Conservation (phyloP, 30 jellyfish, hydroid and myxozoan species). For the Pelagia noctiluca region DNA sequence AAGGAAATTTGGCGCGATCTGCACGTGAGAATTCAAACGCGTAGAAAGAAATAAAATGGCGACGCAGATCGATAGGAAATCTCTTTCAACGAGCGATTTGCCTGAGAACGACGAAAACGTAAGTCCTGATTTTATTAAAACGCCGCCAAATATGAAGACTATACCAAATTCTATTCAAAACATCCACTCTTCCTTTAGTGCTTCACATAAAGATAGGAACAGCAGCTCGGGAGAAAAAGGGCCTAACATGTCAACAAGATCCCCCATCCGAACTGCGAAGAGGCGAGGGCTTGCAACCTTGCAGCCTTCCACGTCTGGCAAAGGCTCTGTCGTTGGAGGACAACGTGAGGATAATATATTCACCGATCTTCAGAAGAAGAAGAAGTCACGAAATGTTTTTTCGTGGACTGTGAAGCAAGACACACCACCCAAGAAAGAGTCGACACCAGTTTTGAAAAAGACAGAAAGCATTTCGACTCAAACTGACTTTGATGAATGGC, state of each 20-base stretch:
- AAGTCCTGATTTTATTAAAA: not conserved
- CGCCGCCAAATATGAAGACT: conserved; percentile 47
- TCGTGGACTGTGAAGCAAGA: conserved; percentile 5
- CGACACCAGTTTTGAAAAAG: not conserved
- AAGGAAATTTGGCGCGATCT: conserved; percentile 63
- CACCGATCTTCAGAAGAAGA: conserved; percentile 21
- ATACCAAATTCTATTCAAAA: conserved; percentile 36
- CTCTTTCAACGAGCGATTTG: conserved; percentile 30
- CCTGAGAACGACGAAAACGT: conserved; percentile 41
- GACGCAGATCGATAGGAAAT: not conserved
- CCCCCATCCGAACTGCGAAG: conserved; percentile 54
- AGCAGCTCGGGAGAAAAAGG: not conserved
- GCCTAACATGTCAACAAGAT: conserved; percentile 23
- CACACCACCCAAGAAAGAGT: not conserved
- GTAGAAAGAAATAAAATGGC: conserved; percentile 65
- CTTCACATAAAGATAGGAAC: not conserved
- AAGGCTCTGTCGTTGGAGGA: conserved; percentile 53
- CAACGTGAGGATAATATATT: conserved; percentile 7
- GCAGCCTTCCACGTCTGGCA: conserved; percentile 75
- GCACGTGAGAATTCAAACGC: conserved; percentile 72
- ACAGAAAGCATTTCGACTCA: conserved; percentile 30
- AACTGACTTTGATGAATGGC: conserved; percentile 73
- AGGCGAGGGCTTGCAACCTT: conserved; percentile 85
- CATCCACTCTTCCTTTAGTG: conserved; percentile 38
- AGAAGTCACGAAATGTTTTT: conserved; percentile 1